Base-by-base conservation (phyloP, 2,888 invertebrate species). In the Heteromyza rotundicornis region DNA sequence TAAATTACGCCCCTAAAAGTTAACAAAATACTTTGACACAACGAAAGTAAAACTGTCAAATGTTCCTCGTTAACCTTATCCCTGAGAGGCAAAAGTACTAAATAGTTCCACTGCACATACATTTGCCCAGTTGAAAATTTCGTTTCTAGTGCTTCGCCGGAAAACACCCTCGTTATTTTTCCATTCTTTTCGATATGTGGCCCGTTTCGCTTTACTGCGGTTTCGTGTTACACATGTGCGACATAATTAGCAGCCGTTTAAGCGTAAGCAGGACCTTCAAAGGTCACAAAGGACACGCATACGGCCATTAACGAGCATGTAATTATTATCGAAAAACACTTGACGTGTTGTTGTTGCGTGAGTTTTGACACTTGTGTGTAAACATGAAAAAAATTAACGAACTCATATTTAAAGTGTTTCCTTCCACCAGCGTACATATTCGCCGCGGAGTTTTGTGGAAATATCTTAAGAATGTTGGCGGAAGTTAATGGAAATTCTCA, bases 141-240 rank as follows among this genome's bases (percentile, higher is more conserved):
- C 74, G 69, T 70, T 69, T 76, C 74, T 76, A 74, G 72, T 73
- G 74, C 73, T 78, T 76, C 74, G 60, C 64, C 66, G 67, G 70
- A 76, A 64, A 65, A 63, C 59, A 66, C 65, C 65, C 65, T 58
- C 50, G 47, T 47, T 40, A 3, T 27, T 27, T 27, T n/a, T n/a
- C n/a, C n/a, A n/a, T 27, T 27, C 27, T 7, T 27, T 27, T 27
- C 27, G 27, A 7, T 27, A 10, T n/a, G n/a, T n/a, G n/a, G n/a
- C 62, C 60, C 57, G 70, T 59, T 64, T 62, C 65, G 70, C 61
- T 75, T 75, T 72, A 74, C 75, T 73, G 77, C 68, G 78, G 78
- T 78, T 76, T 78, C 75, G 68, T 70, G 72, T 78, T 78, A 76
- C 78, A 78, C 79, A 77, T 75, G 72, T 77, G 78, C 71, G 74